A percentile compares a stretch with the other conserved stretches of the same genome.
Evolutionary conservation across 2,888 invertebrate genomes (phyloP).

Genomic region (Galerucella nymphaeae): DNA sequence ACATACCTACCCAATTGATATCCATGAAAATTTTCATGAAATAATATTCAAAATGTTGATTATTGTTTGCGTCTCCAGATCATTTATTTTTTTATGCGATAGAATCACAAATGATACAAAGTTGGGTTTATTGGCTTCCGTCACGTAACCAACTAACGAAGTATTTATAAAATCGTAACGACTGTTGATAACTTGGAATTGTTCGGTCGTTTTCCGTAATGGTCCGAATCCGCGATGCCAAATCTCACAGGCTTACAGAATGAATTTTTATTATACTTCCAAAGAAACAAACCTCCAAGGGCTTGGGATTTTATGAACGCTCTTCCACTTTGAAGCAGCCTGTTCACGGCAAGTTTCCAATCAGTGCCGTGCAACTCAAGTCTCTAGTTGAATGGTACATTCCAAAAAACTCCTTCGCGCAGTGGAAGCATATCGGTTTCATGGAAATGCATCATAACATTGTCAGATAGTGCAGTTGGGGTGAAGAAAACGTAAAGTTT

Average conservation of each 20-base stretch:
- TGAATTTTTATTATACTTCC: constrained; percentile 34
- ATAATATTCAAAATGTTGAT: too few relatives aligned
- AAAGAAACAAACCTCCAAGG: constrained; percentile 25
- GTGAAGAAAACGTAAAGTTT: too few relatives aligned
- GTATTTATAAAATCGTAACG: constrained; percentile 40
- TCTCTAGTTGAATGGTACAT: too few relatives aligned
- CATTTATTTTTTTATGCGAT: too few relatives aligned
- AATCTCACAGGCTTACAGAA: constrained; percentile 33
- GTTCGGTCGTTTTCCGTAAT: constrained; percentile 30
- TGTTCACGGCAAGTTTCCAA: background rate
- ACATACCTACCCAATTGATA: too few relatives aligned
- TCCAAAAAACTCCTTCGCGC: too few relatives aligned
- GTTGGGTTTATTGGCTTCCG: constrained; percentile 24
- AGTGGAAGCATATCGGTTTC: too few relatives aligned
- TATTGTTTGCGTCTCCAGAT: too few relatives aligned
- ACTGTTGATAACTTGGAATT: constrained; percentile 30
- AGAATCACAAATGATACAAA: too few relatives aligned
- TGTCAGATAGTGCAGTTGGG: too few relatives aligned
- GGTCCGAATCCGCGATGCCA: constrained; percentile 31
- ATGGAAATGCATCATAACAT: too few relatives aligned
- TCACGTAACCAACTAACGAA: constrained; percentile 40
- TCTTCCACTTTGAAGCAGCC: constrained; percentile 12
- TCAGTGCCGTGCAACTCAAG: background rate
- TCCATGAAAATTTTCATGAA: too few relatives aligned
- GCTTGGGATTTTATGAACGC: constrained; percentile 17